A percentile compares a stretch with the other conserved stretches of the same genome.
Conservation (phyloP, 2,797 vertebrate genomes). For the Schizopygopsis malacanthus region DNA sequence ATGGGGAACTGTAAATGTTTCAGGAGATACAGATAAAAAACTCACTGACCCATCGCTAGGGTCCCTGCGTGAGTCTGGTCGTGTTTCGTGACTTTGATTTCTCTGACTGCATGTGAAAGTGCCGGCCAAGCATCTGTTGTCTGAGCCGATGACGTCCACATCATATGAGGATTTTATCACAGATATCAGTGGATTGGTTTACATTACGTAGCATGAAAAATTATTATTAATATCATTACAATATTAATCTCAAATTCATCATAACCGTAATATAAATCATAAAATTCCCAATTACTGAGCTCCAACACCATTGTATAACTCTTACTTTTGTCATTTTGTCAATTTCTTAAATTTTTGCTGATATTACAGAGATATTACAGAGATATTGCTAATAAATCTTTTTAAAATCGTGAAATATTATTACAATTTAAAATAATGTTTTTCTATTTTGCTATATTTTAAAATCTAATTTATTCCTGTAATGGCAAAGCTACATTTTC, state of each 20-base stretch:
- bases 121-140: constrained; percentile 38
- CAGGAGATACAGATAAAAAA: constrained; percentile 57
- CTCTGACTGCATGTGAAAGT: constrained; percentile 49
- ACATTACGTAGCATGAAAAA: constrained; percentile 8
- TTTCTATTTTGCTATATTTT: neutral
- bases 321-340: neutral
- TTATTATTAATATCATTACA: neutral
- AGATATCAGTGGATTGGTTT: constrained; percentile 20
- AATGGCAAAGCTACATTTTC: neutral
- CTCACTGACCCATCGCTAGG: constrained; percentile 46
- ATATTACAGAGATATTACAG: neutral
- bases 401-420: neutral
- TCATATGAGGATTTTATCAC: constrained; percentile 30
- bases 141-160: constrained; percentile 18
- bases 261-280: neutral
- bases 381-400: neutral
- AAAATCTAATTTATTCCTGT: neutral
- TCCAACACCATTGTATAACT: neutral
- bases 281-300: neutral
- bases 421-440: neutral
- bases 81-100: constrained; percentile 52
- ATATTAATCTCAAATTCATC: neutral
- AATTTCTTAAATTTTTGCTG: neutral
- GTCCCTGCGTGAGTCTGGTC: constrained; percentile 44
- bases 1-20: constrained; percentile 57